Evolutionary conservation across 2,888 invertebrate species (phyloP).

Genomic region (Trichogramma dendrolimi): DNA sequence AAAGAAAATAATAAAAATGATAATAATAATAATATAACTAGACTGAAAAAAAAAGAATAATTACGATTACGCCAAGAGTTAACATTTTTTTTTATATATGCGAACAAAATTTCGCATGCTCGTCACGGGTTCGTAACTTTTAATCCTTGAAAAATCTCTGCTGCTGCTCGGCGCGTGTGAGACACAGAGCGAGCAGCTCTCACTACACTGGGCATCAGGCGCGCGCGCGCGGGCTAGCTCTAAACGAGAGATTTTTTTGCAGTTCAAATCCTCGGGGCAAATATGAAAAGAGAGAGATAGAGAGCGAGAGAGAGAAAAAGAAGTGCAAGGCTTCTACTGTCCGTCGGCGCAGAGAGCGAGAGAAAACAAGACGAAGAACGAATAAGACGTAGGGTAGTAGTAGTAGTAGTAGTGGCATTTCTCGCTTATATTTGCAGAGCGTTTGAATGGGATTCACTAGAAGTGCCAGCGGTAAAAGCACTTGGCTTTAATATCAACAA

Average conservation of each 20-base stretch:
- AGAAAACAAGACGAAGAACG: not conserved
- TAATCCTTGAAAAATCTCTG: constrained; percentile 5
- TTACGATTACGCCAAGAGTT: too few species aligned
- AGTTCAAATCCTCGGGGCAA: constrained; percentile 16
- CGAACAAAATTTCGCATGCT: too few species aligned
- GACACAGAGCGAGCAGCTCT: not conserved
- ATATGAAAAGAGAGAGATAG: constrained; percentile 12
- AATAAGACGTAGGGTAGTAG: too few species aligned
- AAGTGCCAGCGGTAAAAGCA: constrained; percentile 24
- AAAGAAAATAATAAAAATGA: not conserved
- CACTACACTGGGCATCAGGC: not conserved
- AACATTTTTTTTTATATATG: too few species aligned
- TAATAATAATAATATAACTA: not conserved
- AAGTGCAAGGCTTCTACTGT: not conserved
- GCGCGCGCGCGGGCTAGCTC: not conserved
- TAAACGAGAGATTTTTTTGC: not conserved
- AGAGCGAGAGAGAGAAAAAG: constrained; percentile 1
- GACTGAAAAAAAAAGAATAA: not conserved
- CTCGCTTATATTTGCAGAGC: constrained; percentile 19
- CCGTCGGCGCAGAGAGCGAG: not conserved
- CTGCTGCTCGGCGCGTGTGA: not conserved
- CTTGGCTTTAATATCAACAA: constrained; percentile 27
- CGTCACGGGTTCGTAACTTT: not conserved
- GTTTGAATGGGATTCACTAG: constrained; percentile 21
- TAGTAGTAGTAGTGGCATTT: not conserved